Evolutionary conservation across 2,797 vertebrate species (phyloP), one percentile per base, ranked within the genome.

Genomic region (Jordanella pulchra): DNA sequence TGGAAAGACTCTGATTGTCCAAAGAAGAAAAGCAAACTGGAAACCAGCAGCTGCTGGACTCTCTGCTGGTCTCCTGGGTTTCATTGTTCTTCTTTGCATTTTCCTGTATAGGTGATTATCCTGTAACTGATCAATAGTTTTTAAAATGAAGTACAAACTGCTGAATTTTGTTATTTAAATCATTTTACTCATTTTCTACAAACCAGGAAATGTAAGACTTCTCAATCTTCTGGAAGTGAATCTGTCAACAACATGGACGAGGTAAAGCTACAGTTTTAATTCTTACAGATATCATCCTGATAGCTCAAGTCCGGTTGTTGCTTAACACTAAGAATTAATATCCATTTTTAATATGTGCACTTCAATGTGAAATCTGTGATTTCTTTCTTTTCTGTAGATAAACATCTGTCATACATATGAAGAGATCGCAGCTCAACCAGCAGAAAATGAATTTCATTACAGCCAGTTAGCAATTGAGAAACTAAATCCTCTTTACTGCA

Each of bases 151-250:
- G 13, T 35, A 4, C 23, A 13, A 67, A 10, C 48, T n/a, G 35
- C 35, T 17, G 28, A 27, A 0, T 23, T 53, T 9, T 7, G 18
- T 42, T n/a, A 25, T 39, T 61, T 1, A 42, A 44, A 35, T 55
- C 9, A 27, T 27, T 58, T 48, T 51, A 71, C 4, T 45, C 17
- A 27, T 75, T 72, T 75, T 39, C n/a, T 27, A 14, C 17, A 17
- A 32, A 58, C 9, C 42, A 84, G 77, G 54, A 77, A 32, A 65
- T 42, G 32, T 45, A 79, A 2, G 50, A 47, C 13, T 32, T 77
- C 65, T 7, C 30, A 3, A 47, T 35, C n/a, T 47, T 7, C 48
- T 27, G 1, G 11, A 50, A 27, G 6, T 67, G 39, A 67, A 67
- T 32, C 28, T 0, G 1, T 21, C 7, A 13, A 65, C 18, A 75